Percentiles rank a stretch among this genome's conserved stretches.
Evolutionary conservation across 2,888 invertebrate genomes (phyloP).

Genomic region (Lepidochitona cinerea): DNA sequence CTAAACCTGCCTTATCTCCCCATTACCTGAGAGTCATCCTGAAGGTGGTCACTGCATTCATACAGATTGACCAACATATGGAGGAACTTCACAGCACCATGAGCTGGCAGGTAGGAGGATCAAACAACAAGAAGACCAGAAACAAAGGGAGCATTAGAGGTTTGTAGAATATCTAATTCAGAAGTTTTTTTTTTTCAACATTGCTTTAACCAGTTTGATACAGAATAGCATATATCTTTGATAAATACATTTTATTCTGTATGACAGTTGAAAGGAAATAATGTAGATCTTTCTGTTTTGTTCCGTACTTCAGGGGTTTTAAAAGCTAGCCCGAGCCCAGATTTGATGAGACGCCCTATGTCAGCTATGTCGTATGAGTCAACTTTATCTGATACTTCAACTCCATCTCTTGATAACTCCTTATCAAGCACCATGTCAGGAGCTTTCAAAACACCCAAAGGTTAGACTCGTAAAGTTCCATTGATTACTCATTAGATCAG

Average conservation of each 20-base stretch:
- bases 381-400: slow-evolving; percentile 21
- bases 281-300: too few species aligned
- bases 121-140: slow-evolving; percentile 44
- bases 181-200: background rate
- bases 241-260: too few species aligned
- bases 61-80: slow-evolving; percentile 58
- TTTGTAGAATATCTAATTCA: slow-evolving; percentile 19
- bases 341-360: slow-evolving; percentile 43
- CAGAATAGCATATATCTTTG: too few species aligned
- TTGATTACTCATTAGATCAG: too few species aligned
- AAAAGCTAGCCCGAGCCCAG: slow-evolving; percentile 60
- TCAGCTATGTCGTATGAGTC: background rate
- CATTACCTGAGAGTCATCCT: slow-evolving; percentile 51
- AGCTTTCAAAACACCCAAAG: slow-evolving; percentile 10
- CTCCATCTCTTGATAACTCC: slow-evolving; percentile 24
- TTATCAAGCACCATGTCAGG: slow-evolving; percentile 13
- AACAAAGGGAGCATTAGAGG: slow-evolving; percentile 61
- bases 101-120: slow-evolving; percentile 58
- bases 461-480: too few species aligned
- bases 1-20: slow-evolving; percentile 30
- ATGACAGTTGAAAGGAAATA: too few species aligned
- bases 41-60: slow-evolving; percentile 50
- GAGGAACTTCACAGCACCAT: slow-evolving; percentile 52
- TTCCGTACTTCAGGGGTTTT: slow-evolving; percentile 62
- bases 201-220: background rate